phyloP scores from a whole-genome alignment of 23 tunicate species.

The Ascidia mentula region DNA sequence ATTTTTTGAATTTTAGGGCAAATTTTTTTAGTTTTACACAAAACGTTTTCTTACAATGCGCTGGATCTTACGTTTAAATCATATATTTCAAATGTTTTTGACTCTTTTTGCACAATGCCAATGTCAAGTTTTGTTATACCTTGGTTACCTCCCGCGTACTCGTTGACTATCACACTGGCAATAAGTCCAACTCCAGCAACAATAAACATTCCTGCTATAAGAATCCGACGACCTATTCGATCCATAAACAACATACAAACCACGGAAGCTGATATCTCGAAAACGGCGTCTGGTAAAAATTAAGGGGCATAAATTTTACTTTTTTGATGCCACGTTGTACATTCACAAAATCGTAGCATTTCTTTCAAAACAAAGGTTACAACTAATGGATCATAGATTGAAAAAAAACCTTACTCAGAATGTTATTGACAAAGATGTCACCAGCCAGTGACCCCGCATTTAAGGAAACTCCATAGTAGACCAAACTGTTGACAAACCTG shows the following conservation, averaged over 20 bases:
- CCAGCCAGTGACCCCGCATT: constrained; percentile 39
- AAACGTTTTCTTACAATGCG: no score
- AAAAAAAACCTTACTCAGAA: constrained; percentile 26
- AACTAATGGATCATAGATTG: neutral
- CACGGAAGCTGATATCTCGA: constrained; percentile 31
- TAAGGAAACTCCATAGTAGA: constrained; percentile 33
- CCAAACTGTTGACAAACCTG: constrained; percentile 42
- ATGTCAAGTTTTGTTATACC: no score
- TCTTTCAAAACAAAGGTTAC: no score
- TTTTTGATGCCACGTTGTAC: no score
- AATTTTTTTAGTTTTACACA: no score
- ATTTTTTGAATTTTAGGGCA: no score
- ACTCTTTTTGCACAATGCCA: no score
- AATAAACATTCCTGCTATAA: constrained; percentile 14
- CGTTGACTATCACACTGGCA: constrained; percentile 23
- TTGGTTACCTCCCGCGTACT: constrained; percentile 33
- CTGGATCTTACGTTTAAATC: no score
- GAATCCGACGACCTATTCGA: constrained; percentile 36
- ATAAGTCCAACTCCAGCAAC: constrained; percentile 39
- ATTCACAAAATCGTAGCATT: no score
- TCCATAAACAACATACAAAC: constrained; percentile 21
- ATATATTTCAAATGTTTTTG: no score
- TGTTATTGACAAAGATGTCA: constrained; percentile 28
- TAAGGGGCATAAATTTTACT: no score
- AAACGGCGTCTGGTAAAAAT: no score